phyloP scores from a whole-genome alignment of 2,888 invertebrate species.

The Habrosyne pyritoides region DNA sequence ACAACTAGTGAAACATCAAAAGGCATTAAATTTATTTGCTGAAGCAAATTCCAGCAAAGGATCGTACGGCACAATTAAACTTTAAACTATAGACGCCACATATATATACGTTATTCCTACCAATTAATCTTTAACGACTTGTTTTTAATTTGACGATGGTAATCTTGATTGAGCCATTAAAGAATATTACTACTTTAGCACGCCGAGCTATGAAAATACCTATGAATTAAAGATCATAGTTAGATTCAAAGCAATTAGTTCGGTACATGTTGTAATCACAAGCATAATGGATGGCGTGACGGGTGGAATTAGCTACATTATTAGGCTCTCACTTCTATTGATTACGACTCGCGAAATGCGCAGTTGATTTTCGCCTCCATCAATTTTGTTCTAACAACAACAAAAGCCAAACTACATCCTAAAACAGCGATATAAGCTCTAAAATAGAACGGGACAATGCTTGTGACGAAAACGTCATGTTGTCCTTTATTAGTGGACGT shows the following conservation, averaged over 20 bases:
- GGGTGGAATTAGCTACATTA: constrained; percentile 57
- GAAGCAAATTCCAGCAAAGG: constrained; percentile 35
- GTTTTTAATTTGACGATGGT: constrained; percentile 4
- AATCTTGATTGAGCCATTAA: constrained; percentile 6
- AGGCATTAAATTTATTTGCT: constrained; percentile 50
- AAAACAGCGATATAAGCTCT: constrained; percentile 35
- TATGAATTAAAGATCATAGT: constrained; percentile 20
- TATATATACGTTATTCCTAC: neutral
- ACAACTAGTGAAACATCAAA: constrained; percentile 56
- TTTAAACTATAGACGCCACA: constrained; percentile 20
- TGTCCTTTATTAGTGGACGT: constrained; percentile 67
- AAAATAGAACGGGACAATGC: constrained; percentile 35
- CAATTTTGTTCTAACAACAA: constrained; percentile 31
- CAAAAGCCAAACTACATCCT: constrained; percentile 28
- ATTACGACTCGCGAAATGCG: constrained; percentile 46
- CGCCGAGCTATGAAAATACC: neutral
- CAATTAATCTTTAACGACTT: constrained; percentile 1
- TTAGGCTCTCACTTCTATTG: constrained; percentile 48
- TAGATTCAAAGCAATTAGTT: constrained; percentile 32
- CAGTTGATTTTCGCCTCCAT: constrained; percentile 43
- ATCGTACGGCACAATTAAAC: constrained; percentile 38
- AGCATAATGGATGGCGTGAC: constrained; percentile 48
- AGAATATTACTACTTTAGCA: constrained; percentile 1
- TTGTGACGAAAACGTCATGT: constrained; percentile 40
- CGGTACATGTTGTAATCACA: constrained; percentile 39